phyloP scores from a whole-genome alignment of 2,888 invertebrate genomes.

The Adineta ricciae region DNA sequence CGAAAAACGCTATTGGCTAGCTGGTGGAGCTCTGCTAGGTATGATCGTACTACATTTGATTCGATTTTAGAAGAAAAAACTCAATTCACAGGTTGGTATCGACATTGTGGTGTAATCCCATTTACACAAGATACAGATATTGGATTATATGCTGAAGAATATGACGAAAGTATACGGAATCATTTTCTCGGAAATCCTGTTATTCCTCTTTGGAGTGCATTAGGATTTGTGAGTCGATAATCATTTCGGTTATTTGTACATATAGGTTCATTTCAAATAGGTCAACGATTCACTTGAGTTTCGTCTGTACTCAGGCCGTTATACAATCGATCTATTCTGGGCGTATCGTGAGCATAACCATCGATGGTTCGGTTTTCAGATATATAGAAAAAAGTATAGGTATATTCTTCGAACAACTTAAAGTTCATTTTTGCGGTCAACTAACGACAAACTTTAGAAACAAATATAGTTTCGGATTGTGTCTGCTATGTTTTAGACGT shows the following conservation, averaged over 20 bases:
- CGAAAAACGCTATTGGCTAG: conserved; percentile 31
- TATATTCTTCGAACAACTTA: neutral
- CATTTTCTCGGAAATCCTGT: conserved; percentile 26
- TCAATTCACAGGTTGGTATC: conserved; percentile 12
- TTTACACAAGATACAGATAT: conserved; percentile 31
- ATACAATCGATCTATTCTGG: conserved; percentile 24
- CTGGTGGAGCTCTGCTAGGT: conserved; percentile 28
- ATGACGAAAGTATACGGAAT: conserved; percentile 26
- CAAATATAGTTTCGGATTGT: too few relatives aligned
- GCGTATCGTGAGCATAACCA: conserved; percentile 23
- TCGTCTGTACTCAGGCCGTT: conserved; percentile 24
- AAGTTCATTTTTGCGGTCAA: too few relatives aligned
- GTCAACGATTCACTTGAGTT: conserved; percentile 30
- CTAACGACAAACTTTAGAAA: too few relatives aligned
- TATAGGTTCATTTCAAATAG: neutral
- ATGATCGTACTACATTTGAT: neutral
- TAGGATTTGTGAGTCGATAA: conserved; percentile 27
- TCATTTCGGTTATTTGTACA: too few relatives aligned
- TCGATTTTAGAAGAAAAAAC: too few relatives aligned
- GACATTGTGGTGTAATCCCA: conserved; percentile 31
- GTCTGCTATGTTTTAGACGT: too few relatives aligned
- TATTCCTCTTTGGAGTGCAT: conserved; percentile 22
- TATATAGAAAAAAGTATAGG: conserved; percentile 26
- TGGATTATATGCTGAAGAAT: conserved; percentile 25
- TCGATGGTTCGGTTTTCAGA: conserved; percentile 31